Evolutionary conservation across 2,797 vertebrate species (phyloP).

Genomic region (Atherinosoma microstoma): DNA sequence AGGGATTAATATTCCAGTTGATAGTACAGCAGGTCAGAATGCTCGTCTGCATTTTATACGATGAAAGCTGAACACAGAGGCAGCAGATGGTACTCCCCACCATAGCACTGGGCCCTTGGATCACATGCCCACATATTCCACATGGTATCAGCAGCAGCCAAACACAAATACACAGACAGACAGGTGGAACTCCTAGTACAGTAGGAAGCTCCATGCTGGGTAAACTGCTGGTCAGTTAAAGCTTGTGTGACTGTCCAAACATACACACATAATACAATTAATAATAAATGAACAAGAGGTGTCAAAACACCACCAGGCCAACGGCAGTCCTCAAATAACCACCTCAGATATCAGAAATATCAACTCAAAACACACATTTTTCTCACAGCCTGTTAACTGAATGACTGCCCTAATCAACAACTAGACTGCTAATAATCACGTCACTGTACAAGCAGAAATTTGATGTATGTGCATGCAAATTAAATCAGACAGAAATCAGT

Average conservation of each 20-base stretch:
- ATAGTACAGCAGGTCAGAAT: not conserved
- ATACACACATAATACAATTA: not conserved
- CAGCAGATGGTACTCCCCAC: constrained; percentile 62
- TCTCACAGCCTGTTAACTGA: not conserved
- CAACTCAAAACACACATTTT: not conserved
- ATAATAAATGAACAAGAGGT: not conserved
- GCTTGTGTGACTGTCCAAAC: constrained; percentile 12
- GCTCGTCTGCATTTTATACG: constrained; percentile 29
- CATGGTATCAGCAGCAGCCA: constrained; percentile 21
- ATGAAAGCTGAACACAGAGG: constrained; percentile 29
- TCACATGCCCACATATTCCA: constrained; percentile 1
- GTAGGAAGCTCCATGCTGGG: constrained; percentile 60
- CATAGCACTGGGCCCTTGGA: constrained; percentile 7
- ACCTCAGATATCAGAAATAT: not conserved
- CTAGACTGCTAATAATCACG: constrained; percentile 48
- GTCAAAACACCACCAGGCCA: not conserved
- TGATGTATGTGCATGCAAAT: not conserved
- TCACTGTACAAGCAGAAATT: constrained; percentile 36
- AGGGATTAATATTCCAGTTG: not conserved
- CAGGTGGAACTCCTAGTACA: constrained; percentile 47
- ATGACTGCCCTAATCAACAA: constrained; percentile 17
- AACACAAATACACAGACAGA: constrained; percentile 15
- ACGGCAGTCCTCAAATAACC: not conserved
- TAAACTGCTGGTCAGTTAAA: constrained; percentile 31
- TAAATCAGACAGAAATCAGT: constrained; percentile 8